These are phyloP conservation scores for Leptodactylus fallax DNA, from an alignment of 2,797 vertebrate species.

Conservation along the genomic window DNA sequence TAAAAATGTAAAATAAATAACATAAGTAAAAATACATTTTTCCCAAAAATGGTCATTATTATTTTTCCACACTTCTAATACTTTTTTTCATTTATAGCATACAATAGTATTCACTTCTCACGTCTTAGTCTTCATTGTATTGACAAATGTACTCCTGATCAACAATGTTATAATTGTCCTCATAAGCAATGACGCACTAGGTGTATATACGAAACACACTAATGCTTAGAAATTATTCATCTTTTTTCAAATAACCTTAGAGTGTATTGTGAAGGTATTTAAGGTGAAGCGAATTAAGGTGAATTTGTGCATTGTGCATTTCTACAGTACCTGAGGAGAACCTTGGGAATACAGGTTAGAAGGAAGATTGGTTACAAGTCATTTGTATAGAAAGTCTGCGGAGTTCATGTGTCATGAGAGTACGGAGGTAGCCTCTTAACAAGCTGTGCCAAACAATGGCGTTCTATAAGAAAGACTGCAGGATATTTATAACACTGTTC, in stretches of 20 bases:
- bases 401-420: background rate
- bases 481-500: background rate
- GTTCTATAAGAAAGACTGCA: background rate
- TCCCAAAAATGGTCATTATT: background rate
- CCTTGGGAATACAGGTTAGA: conserved; percentile 6
- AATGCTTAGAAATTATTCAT: background rate
- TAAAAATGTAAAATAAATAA: background rate
- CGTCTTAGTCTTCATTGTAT: background rate
- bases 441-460: background rate
- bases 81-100: background rate
- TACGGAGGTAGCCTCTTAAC: background rate
- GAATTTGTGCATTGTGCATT: background rate
- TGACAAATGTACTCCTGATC: background rate
- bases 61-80: background rate
- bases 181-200: background rate
- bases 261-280: background rate
- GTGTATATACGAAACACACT: background rate
- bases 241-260: background rate
- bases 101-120: background rate
- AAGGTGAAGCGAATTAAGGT: conserved; percentile 1
- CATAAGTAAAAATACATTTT: background rate
- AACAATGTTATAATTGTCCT: background rate
- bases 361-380: conserved; percentile 18
- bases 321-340: background rate
- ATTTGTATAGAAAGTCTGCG: conserved; percentile 5